Evolutionary conservation across 1,140 invertebrate genomes (phyloP).

Genomic region (Drosophila pruinosa): DNA sequence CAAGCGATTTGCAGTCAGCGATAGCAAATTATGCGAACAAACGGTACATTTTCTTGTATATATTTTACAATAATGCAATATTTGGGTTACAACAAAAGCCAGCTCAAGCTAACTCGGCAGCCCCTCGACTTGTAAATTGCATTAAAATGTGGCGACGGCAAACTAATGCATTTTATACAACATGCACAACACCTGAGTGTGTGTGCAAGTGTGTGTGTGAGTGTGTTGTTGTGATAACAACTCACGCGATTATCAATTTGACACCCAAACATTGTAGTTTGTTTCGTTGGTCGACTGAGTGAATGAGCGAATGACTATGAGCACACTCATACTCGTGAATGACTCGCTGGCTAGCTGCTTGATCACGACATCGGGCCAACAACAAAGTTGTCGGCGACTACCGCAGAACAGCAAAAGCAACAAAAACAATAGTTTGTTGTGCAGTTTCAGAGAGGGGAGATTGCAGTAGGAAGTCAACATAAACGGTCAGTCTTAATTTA

Average conservation of each 20-base stretch:
- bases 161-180: slow-evolving; percentile 61
- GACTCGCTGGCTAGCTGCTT: slow-evolving; percentile 14
- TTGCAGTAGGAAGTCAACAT: neutral
- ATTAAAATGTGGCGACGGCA: slow-evolving; percentile 64
- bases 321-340: neutral
- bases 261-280: slow-evolving; percentile 67
- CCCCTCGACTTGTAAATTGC: slow-evolving; percentile 58
- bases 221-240: slow-evolving; percentile 69
- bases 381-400: slow-evolving; percentile 7
- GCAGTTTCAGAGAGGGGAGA: neutral
- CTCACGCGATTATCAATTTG: slow-evolving; percentile 81
- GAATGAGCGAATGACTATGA: slow-evolving; percentile 39
- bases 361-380: slow-evolving; percentile 68
- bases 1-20: slow-evolving; percentile 61
- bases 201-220: slow-evolving; percentile 37
- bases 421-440: slow-evolving; percentile 10
- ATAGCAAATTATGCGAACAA: slow-evolving; percentile 77
- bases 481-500: slow-evolving; percentile 46
- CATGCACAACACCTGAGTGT: slow-evolving; percentile 40
- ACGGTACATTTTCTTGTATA: slow-evolving; percentile 57
- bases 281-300: slow-evolving; percentile 13
- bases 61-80: slow-evolving; percentile 52
- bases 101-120: slow-evolving; percentile 27
- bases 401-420: slow-evolving; percentile 9
- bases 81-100: slow-evolving; percentile 64